Percentiles rank a stretch among this genome's conserved stretches.
These are phyloP conservation scores for Ectemnius cavifrons DNA, from an alignment of 2,888 invertebrate genomes.

Conservation along the genomic window DNA sequence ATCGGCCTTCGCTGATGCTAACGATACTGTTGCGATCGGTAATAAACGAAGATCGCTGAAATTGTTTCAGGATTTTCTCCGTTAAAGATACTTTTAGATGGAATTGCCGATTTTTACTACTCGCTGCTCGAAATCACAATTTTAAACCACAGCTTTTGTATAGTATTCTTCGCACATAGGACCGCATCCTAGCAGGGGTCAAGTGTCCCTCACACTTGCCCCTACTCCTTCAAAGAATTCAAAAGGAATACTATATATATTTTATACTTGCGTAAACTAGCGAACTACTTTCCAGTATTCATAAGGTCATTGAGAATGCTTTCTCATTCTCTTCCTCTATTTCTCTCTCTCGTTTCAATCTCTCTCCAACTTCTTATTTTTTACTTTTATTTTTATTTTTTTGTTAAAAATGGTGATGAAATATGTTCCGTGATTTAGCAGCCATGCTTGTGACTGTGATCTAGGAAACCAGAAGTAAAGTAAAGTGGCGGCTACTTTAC, in stretches of 20 bases:
- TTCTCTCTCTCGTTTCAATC: conserved; percentile 35
- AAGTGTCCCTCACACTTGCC: conserved; percentile 66
- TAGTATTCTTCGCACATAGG: conserved; percentile 30
- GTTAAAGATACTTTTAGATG: too few relatives aligned
- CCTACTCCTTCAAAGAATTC: conserved; percentile 62
- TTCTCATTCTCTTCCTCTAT: conserved; percentile 53
- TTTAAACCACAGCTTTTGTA: conserved; percentile 23
- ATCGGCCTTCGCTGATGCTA: too few relatives aligned
- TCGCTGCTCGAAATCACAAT: neutral
- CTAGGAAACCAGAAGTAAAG: conserved; percentile 71
- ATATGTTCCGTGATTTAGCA: conserved; percentile 68
- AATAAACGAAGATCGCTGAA: too few relatives aligned
- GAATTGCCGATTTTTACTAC: too few relatives aligned
- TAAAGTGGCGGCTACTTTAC: conserved; percentile 69
- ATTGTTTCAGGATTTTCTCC: too few relatives aligned
- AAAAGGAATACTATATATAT: conserved; percentile 63
- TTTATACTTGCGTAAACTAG: conserved; percentile 70
- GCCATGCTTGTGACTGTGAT: conserved; percentile 74
- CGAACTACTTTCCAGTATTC: conserved; percentile 71
- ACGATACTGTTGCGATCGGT: too few relatives aligned
- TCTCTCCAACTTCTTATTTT: conserved; percentile 31
- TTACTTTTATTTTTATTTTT: conserved; percentile 41
- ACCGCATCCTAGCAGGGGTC: conserved; percentile 61
- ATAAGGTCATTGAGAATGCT: conserved; percentile 66
- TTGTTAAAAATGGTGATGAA: conserved; percentile 63